phyloP scores from a whole-genome alignment of 1,140 invertebrate genomes.

The Drosophila busckii region DNA sequence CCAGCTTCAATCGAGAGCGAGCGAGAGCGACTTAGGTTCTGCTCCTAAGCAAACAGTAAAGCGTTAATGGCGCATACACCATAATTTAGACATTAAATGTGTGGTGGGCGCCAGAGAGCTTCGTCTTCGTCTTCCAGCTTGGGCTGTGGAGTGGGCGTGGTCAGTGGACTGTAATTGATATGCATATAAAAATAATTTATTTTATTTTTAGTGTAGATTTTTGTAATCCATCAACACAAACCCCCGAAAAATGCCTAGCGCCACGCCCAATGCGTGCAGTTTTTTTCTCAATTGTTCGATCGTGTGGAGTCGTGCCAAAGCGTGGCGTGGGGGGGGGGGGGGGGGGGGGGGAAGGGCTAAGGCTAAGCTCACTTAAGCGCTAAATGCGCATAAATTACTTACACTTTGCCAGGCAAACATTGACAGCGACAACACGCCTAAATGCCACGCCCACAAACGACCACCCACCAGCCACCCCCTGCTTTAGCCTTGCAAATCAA shows the following conservation, averaged over 20 bases:
- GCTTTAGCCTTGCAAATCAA: conserved; percentile 29
- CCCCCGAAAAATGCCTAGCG: too few species aligned
- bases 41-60: conserved; percentile 55
- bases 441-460: conserved; percentile 23
- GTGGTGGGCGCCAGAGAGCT: conserved; percentile 36
- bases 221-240: too few species aligned
- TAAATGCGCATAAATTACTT: conserved; percentile 76
- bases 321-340: too few species aligned
- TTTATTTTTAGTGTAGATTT: background rate
- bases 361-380: conserved; percentile 65
- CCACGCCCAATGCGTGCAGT: conserved; percentile 21
- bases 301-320: too few species aligned
- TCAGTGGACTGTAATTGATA: background rate
- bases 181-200: background rate
- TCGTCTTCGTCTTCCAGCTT: too few species aligned
- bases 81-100: conserved; percentile 71
- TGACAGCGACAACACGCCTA: conserved; percentile 46
- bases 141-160: background rate
- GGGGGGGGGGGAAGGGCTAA: too few species aligned
- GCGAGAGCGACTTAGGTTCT: too few species aligned
- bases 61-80: conserved; percentile 53
- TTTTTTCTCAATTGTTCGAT: conserved; percentile 36
- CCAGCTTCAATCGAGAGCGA: too few species aligned
- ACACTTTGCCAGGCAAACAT: conserved; percentile 74
- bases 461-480: background rate